Evolutionary conservation across 2,113 vertebrate genomes (phyloP).

Genomic region (Hypocryptadius cinnamomeus): DNA sequence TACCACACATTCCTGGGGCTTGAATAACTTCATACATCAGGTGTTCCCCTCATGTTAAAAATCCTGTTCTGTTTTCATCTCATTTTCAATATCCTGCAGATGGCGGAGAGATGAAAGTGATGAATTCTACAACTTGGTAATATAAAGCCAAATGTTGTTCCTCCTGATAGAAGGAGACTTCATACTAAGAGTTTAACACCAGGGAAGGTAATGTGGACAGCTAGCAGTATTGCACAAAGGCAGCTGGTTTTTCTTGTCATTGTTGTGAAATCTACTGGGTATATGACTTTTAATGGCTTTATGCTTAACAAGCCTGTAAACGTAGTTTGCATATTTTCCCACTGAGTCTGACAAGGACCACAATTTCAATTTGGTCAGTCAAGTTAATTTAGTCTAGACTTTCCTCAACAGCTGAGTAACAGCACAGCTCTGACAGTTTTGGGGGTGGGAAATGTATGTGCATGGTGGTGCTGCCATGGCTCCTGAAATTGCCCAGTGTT

Average conservation of each 20-base stretch:
- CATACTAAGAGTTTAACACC: slow-evolving; percentile 19
- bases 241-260: not conserved
- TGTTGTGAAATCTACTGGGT: not conserved
- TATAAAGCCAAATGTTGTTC: slow-evolving; percentile 56
- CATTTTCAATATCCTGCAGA: slow-evolving; percentile 72
- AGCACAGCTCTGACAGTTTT: not conserved
- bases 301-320: slow-evolving; percentile 35
- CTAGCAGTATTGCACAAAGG: not conserved
- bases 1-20: slow-evolving; percentile 65
- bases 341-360: not conserved
- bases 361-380: not conserved
- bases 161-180: slow-evolving; percentile 41
- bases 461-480: accelerated
- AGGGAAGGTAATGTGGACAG: not conserved
- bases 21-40: slow-evolving; percentile 73
- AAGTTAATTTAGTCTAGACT: slow-evolving; percentile 1
- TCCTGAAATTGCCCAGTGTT: not conserved
- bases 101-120: slow-evolving; percentile 68
- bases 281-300: slow-evolving; percentile 27
- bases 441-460: not conserved
- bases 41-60: slow-evolving; percentile 61
- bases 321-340: slow-evolving; percentile 22
- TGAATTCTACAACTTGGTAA: slow-evolving; percentile 59
- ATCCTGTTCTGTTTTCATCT: slow-evolving; percentile 67
- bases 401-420: not conserved